Conservation (phyloP, 92 coral and sea anemone genomes). For the Bergia sp. region DNA sequence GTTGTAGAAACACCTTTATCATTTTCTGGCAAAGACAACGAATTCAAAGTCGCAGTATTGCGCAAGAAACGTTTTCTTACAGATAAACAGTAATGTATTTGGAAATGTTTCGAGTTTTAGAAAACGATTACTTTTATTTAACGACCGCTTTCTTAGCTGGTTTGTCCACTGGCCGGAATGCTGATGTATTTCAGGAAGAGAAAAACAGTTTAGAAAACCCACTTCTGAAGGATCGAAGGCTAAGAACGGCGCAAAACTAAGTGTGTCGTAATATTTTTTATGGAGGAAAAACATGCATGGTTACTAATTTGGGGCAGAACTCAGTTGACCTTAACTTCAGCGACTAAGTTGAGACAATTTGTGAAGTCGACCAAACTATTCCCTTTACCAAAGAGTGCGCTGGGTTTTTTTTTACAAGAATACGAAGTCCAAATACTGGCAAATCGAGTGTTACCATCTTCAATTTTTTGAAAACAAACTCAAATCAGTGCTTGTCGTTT, state of each 20-base stretch:
- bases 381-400: background rate
- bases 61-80: background rate
- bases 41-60: background rate
- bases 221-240: no score
- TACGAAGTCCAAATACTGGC: background rate
- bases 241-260: no score
- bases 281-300: background rate
- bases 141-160: no score
- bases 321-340: background rate
- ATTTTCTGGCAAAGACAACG: background rate
- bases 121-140: background rate
- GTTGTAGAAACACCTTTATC: no score
- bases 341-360: background rate
- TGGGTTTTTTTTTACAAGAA: background rate
- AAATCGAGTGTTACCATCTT: background rate
- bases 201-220: no score
- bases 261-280: no score
- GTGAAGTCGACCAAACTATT: background rate
- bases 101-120: background rate
- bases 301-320: background rate
- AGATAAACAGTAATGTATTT: background rate
- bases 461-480: conserved; percentile 2
- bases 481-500: background rate
- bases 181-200: no score
- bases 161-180: no score